phyloP scores from a whole-genome alignment of 2,888 invertebrate species.

The Frankliniella intonsa region DNA sequence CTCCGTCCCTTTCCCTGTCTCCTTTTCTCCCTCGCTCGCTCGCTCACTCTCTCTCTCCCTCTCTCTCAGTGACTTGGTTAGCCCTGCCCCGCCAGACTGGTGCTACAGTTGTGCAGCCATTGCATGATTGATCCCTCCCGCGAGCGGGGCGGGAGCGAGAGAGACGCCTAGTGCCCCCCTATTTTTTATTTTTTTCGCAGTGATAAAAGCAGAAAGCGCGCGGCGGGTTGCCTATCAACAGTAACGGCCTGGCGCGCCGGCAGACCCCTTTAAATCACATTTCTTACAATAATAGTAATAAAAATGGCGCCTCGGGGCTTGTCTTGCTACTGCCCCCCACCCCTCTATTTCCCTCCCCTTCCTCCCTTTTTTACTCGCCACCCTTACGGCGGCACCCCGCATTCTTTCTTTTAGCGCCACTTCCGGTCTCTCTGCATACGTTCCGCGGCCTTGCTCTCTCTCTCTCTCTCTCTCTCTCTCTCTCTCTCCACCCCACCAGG shows the following conservation, averaged over 20 bases:
- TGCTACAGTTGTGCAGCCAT: background rate
- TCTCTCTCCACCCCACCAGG: too few relatives aligned
- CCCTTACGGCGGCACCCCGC: background rate
- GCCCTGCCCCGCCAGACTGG: background rate
- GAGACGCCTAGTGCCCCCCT: background rate
- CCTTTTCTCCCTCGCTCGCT: background rate
- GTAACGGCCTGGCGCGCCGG: background rate
- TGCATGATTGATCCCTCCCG: slow-evolving; percentile 12
- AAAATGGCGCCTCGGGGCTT: background rate
- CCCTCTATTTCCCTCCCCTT: background rate
- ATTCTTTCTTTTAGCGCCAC: slow-evolving; percentile 22
- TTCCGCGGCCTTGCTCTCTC: background rate
- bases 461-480: too few relatives aligned
- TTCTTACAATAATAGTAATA: slow-evolving; percentile 4
- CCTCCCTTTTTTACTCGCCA: too few relatives aligned
- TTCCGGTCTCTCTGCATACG: slow-evolving; percentile 14
- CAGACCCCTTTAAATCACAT: background rate
- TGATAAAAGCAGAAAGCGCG: background rate
- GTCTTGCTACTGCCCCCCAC: background rate
- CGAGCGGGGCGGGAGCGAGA: background rate
- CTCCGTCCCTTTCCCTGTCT: background rate
- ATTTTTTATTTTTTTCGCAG: background rate
- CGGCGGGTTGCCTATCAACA: background rate
- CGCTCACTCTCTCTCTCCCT: background rate
- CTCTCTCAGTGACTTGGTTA: background rate